These are phyloP conservation scores for Oscheius sp. DNA, from an alignment of 1,140 invertebrate species.

Conservation along the genomic window DNA sequence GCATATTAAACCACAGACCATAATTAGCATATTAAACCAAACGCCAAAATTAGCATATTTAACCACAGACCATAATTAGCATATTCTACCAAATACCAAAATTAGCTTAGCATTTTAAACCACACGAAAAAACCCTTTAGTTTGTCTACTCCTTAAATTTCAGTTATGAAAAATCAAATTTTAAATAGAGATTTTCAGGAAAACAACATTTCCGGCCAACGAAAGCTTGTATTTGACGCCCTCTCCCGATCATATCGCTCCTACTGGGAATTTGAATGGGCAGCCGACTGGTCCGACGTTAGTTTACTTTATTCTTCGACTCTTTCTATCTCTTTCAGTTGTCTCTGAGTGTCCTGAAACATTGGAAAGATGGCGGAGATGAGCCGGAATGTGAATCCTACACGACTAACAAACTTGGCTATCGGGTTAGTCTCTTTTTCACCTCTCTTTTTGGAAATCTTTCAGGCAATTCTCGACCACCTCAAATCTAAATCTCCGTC, in stretches of 20 bases:
- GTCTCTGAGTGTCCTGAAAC: slow-evolving; percentile 21
- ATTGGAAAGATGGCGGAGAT: slow-evolving; percentile 30
- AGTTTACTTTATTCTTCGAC: background rate
- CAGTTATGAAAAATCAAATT: slow-evolving; percentile 1
- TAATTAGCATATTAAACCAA: no score
- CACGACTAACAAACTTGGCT: slow-evolving; percentile 30
- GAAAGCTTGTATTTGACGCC: slow-evolving; percentile 22
- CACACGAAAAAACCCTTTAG: no score
- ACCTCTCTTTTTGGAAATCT: background rate
- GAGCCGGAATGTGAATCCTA: slow-evolving; percentile 33
- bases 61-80: no score
- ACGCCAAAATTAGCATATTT: no score
- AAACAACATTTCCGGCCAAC: slow-evolving; percentile 19
- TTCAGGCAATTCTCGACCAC: slow-evolving; percentile 23
- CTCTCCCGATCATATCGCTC: slow-evolving; percentile 23
- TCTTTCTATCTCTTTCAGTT: slow-evolving; percentile 2
- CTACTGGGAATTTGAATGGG: slow-evolving; percentile 39
- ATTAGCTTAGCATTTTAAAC: no score
- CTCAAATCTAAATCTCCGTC: slow-evolving; percentile 1
- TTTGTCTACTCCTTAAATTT: no score
- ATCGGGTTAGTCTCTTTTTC: background rate
- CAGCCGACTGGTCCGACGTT: slow-evolving; percentile 33
- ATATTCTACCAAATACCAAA: no score
- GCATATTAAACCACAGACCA: no score
- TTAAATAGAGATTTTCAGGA: background rate